These are phyloP conservation scores for Amiota communis DNA, from an alignment of 2,888 invertebrate species.

Conservation along the genomic window DNA sequence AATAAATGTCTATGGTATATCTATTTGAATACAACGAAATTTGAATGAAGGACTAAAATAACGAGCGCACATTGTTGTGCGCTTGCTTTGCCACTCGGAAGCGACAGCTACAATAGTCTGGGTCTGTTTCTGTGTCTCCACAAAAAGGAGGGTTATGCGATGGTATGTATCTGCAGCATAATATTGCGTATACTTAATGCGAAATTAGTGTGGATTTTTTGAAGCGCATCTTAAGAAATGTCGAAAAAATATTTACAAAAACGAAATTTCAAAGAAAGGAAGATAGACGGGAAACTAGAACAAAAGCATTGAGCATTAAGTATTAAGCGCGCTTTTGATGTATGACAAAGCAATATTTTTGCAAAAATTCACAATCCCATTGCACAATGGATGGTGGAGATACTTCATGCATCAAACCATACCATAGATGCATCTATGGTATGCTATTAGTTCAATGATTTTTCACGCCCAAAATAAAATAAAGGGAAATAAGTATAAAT, in stretches of 20 bases:
- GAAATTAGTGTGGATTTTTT: slow-evolving; percentile 62
- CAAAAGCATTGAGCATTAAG: slow-evolving; percentile 36
- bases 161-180: slow-evolving; percentile 14
- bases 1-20: slow-evolving; percentile 46
- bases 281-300: slow-evolving; percentile 38
- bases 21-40: slow-evolving; percentile 30
- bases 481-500: slow-evolving; percentile 1
- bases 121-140: background rate
- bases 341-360: background rate
- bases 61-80: slow-evolving; percentile 64
- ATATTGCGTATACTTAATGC: slow-evolving; percentile 64
- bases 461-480: slow-evolving; percentile 53
- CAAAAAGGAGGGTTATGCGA: background rate
- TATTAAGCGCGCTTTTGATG: slow-evolving; percentile 18
- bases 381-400: background rate
- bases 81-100: slow-evolving; percentile 46
- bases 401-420: background rate
- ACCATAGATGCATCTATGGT: slow-evolving; percentile 40
- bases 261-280: too few relatives aligned
- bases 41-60: slow-evolving; percentile 65
- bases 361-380: background rate
- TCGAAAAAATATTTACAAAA: slow-evolving; percentile 11
- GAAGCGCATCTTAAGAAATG: background rate
- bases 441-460: slow-evolving; percentile 67
- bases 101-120: slow-evolving; percentile 46